Evolutionary conservation across 53 echinoderm and acorn worm genomes (phyloP), one percentile per base, ranked within the genome.

Genomic region (Antedon mediterranea): DNA sequence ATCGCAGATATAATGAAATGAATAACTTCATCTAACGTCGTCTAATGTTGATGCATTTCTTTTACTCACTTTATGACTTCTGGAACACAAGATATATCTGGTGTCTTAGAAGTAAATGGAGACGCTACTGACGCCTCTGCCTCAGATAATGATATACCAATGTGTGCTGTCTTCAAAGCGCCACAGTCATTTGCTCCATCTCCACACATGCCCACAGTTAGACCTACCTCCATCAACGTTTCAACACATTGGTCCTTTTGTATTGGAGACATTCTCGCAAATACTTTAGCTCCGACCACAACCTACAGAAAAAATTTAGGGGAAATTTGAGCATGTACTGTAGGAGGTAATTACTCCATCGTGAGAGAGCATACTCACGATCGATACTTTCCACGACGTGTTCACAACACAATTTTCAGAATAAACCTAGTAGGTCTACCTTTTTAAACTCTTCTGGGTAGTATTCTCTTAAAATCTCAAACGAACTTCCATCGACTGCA

Each of bases 401-500:
- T 7, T 13, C 41, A 41, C 13, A 13, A 41, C 13, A 41, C 41
- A 41, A 41, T 41, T 5, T 7, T 41, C 5, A 5, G 41, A 5
- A 41, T 41, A 13, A 41, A 5, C 41, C 13, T 41, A 41, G 41
- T 80, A n/a, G 3, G 11, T 88, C 79, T 28, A 92, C 92, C 88
- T 84, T 95, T 37, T 87, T 85, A 71, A 95, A 81, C 27, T 89
- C 79, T 14, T 82, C 32, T 28, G 95, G 89, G 43, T 91, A 95
- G 43, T 95, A 87, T 28, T 76, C 84, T 43, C 74, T 75, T 34
- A 95, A 72, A 44, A 95, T 84, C 14, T 78, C 87, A 43, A 95
- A 95, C 3, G 95, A 91, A 70, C 86, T 87, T 33, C 95, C 95
- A 43, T 78, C 86, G 72, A 95, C 82, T 14, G 91, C 95, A 84